Conservation (phyloP, 2,797 vertebrate species). For the Synanceia verrucosa region DNA sequence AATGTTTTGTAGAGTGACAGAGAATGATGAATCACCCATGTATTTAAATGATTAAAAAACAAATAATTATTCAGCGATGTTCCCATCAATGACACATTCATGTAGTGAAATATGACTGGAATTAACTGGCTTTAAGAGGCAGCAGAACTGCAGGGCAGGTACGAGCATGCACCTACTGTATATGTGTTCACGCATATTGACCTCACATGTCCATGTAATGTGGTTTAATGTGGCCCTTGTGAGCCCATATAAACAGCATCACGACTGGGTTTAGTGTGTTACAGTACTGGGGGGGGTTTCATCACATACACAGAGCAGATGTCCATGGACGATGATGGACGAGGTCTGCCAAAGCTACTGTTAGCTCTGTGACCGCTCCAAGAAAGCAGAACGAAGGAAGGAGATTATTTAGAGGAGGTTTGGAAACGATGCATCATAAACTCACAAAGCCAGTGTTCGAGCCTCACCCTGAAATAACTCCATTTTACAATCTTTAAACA, state of each 20-base stretch:
- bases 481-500: slow-evolving; percentile 39
- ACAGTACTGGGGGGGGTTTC: not conserved
- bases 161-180: not conserved
- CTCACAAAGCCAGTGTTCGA: slow-evolving; percentile 23
- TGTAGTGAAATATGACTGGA: not conserved
- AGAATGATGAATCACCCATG: not conserved
- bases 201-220: slow-evolving; percentile 7
- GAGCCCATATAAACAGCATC: slow-evolving; percentile 26
- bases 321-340: slow-evolving; percentile 39
- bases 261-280: slow-evolving; percentile 8
- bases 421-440: slow-evolving; percentile 13
- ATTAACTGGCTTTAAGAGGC: slow-evolving; percentile 7
- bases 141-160: not conserved
- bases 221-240: slow-evolving; percentile 34
- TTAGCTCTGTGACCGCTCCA: slow-evolving; percentile 43
- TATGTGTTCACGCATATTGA: not conserved
- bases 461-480: slow-evolving; percentile 56
- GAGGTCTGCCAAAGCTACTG: slow-evolving; percentile 30
- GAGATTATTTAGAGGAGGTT: slow-evolving; percentile 7
- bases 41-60: not conserved
- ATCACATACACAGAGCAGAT: not conserved
- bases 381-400: slow-evolving; percentile 5
- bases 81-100: not conserved
- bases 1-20: not conserved
- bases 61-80: slow-evolving; percentile 22